Evolutionary conservation across 2,888 invertebrate species (phyloP), one percentile per base, ranked within the genome.

Genomic region (Nasonia oneida): DNA sequence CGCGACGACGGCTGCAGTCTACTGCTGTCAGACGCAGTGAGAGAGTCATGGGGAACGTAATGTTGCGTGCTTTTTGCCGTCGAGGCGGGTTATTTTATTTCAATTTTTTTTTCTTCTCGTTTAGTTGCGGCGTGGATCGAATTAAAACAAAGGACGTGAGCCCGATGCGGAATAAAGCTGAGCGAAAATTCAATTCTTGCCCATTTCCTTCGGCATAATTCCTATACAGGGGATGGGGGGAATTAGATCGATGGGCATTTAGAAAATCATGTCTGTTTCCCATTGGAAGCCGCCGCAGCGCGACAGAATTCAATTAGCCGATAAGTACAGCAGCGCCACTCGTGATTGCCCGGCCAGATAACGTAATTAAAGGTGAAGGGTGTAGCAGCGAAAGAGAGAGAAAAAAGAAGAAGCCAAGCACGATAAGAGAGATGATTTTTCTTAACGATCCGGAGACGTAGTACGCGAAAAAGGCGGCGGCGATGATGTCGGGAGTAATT

Each of bases 401-500:
- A 37, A 57, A 57, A 23, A 18, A 61, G 53, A n/a, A 14, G 50
- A 37, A 74, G 64, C 42, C 18, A n/a, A 4, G 29, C 18, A 53
- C 3, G 18, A 15, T 4, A 5, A 15, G 5, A 61, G 57, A 61
- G 70, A 81, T 85, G 76, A 81, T 81, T 85, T 84, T 89, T 70
- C 86, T 84, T 83, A 86, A 87, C 86, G 88, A 88, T 83, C 71
- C 73, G 71, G 86, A 78, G 81, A 74, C 84, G 86, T 74, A 47
- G 88, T 81, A 89, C 89, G 87, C 23, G 77, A 89, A 75, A 64
- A 87, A 85, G 87, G 87, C 88, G 84, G 85, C 80, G 87, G 85
- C 87, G 84, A 89, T 88, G 88, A 88, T 89, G 85, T 86, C 80
- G 53, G 64, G 75, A 79, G 83, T 86, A 84, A 87, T 87, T 87